Evolutionary conservation across 1,140 invertebrate genomes (phyloP).

Genomic region (Drosophila setifemur): DNA sequence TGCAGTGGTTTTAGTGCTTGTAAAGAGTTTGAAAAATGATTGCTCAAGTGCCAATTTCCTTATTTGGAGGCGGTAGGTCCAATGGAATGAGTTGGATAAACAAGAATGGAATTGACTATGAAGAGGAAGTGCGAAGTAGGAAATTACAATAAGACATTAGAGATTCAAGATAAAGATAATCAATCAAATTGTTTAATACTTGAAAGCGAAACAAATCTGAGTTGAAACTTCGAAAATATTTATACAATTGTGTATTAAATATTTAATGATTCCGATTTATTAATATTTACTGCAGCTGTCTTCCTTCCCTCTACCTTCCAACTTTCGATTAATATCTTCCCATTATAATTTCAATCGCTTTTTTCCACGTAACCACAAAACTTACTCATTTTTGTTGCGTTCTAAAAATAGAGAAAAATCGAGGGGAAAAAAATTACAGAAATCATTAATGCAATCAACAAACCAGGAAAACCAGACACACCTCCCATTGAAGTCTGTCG

Average conservation of each 20-base stretch:
- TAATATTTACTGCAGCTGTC: neutral
- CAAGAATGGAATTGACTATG: neutral
- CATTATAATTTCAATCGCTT: neutral
- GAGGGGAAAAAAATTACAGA: neutral
- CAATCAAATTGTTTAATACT: too few species aligned
- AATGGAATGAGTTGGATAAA: neutral
- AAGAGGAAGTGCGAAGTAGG: constrained; percentile 2
- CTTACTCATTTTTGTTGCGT: neutral
- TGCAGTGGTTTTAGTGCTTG: constrained; percentile 5
- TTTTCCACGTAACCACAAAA: constrained; percentile 2
- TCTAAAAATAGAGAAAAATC: constrained; percentile 6
- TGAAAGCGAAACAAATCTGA: too few species aligned
- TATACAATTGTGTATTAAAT: too few species aligned
- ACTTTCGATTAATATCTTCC: neutral
- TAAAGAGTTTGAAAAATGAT: constrained; percentile 57
- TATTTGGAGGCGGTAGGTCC: constrained; percentile 23
- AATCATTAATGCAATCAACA: constrained; percentile 42
- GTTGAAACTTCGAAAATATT: too few species aligned
- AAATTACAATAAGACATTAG: neutral
- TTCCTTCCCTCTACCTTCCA: too few species aligned
- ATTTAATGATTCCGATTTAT: neutral
- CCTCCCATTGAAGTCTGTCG: constrained; percentile 9
- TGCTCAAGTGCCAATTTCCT: constrained; percentile 54
- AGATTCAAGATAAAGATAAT: neutral
- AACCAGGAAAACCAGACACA: constrained; percentile 23